These are phyloP conservation scores for Parnassius orleans DNA, from an alignment of 2,888 invertebrate species.

Conservation along the genomic window DNA sequence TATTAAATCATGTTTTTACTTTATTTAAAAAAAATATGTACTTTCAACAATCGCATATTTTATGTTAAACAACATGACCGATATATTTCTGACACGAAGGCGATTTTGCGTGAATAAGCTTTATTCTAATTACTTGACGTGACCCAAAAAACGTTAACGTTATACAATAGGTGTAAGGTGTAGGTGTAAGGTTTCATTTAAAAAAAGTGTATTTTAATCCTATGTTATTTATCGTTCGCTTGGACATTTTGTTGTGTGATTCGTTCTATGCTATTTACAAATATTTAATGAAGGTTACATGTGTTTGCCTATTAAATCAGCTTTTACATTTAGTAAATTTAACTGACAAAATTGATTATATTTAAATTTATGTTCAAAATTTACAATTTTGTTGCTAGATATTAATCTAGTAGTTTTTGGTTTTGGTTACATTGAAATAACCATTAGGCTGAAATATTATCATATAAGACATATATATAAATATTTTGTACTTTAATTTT, in stretches of 20 bases:
- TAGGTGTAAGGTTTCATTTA: too few relatives aligned
- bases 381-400: too few relatives aligned
- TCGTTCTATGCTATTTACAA: conserved; percentile 18
- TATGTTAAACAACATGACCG: conserved; percentile 34
- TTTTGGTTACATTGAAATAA: too few relatives aligned
- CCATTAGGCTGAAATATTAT: too few relatives aligned
- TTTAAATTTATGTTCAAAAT: too few relatives aligned
- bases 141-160: conserved; percentile 23
- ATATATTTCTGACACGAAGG: conserved; percentile 42
- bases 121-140: conserved; percentile 43
- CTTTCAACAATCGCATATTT: conserved; percentile 13
- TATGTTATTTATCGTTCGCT: conserved; percentile 9
- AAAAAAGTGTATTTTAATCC: conserved; percentile 21
- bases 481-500: too few relatives aligned
- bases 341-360: too few relatives aligned
- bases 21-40: neutral
- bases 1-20: neutral
- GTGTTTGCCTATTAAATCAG: too few relatives aligned
- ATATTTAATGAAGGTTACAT: too few relatives aligned
- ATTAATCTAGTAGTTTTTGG: too few relatives aligned
- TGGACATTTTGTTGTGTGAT: conserved; percentile 23
- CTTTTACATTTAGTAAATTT: too few relatives aligned
- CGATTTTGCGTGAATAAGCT: conserved; percentile 53
- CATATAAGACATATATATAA: too few relatives aligned
- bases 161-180: conserved; percentile 21